A percentile compares a stretch with the other conserved stretches of the same genome.
phyloP scores from a whole-genome alignment of 2,797 vertebrate genomes.

The Helostoma temminkii region DNA sequence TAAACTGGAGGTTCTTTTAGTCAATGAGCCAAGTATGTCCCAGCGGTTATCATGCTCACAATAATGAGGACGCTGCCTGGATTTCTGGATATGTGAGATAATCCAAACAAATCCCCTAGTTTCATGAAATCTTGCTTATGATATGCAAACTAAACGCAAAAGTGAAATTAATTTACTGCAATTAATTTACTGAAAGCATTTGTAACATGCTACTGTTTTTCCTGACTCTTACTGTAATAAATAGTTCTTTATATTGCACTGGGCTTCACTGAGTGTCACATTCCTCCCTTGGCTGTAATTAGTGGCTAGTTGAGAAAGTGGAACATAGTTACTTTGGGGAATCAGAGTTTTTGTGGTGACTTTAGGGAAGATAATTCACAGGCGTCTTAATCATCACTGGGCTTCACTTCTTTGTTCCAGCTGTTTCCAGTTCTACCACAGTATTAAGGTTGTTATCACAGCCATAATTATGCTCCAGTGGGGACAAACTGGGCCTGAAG shows the following conservation, averaged over 20 bases:
- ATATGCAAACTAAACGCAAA: conserved; percentile 58
- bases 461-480: too few species aligned
- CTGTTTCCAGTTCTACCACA: too few species aligned
- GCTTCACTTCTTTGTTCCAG: conserved; percentile 11
- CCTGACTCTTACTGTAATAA: conserved; percentile 67
- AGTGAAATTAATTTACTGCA: conserved; percentile 65
- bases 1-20: conserved; percentile 6
- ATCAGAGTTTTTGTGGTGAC: conserved; percentile 33
- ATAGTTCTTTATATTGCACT: conserved; percentile 68
- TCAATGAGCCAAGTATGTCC: conserved; percentile 30
- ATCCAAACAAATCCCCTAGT: conserved; percentile 67
- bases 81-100: conserved; percentile 73
- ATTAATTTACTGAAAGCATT: conserved; percentile 59
- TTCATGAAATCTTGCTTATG: conserved; percentile 57
- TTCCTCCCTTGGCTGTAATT: conserved; percentile 74
- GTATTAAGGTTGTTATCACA: too few species aligned
- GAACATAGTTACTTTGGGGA: conserved; percentile 40
- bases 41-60: conserved; percentile 39
- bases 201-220: conserved; percentile 59
- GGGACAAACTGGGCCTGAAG: too few species aligned
- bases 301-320: conserved; percentile 62
- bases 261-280: conserved; percentile 50
- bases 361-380: conserved; percentile 52
- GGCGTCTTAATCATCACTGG: conserved; percentile 11
- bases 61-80: conserved; percentile 42